A percentile compares a stretch with the other conserved stretches of the same genome.
Evolutionary conservation across 2,888 invertebrate species (phyloP).

Genomic region (Limenitis arthemis): DNA sequence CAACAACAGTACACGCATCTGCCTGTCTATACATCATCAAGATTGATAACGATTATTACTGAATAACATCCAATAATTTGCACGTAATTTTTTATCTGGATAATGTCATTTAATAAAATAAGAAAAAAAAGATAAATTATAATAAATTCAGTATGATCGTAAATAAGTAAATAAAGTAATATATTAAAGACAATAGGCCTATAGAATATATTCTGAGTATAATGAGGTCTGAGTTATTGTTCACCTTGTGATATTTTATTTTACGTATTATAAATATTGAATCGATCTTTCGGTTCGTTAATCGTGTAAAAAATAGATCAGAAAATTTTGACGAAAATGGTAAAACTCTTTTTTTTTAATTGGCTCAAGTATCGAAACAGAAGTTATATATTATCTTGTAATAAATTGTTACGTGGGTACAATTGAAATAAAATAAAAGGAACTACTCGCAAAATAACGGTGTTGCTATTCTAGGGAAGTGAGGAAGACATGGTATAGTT

Average conservation of each 20-base stretch:
- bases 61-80: constrained; percentile 1
- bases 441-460: too few species aligned
- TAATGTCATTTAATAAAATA: constrained; percentile 2
- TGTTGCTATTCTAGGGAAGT: too few species aligned
- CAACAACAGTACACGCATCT: background rate
- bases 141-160: background rate
- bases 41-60: background rate
- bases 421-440: too few species aligned
- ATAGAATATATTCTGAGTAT: background rate
- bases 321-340: too few species aligned
- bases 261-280: background rate
- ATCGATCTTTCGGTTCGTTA: background rate
- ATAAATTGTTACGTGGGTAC: too few species aligned
- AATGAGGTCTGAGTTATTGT: constrained; percentile 2
- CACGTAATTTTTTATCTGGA: background rate
- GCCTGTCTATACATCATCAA: background rate
- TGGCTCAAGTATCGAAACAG: too few species aligned
- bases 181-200: constrained; percentile 7
- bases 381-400: too few species aligned
- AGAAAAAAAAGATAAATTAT: background rate
- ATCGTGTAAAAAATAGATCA: too few species aligned
- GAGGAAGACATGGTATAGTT: too few species aligned
- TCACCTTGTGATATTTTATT: constrained; percentile 8
- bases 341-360: too few species aligned
- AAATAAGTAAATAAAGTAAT: constrained; percentile 10